Base-by-base conservation (phyloP, 2,888 invertebrate species). In the Agrilus cyanescens region DNA sequence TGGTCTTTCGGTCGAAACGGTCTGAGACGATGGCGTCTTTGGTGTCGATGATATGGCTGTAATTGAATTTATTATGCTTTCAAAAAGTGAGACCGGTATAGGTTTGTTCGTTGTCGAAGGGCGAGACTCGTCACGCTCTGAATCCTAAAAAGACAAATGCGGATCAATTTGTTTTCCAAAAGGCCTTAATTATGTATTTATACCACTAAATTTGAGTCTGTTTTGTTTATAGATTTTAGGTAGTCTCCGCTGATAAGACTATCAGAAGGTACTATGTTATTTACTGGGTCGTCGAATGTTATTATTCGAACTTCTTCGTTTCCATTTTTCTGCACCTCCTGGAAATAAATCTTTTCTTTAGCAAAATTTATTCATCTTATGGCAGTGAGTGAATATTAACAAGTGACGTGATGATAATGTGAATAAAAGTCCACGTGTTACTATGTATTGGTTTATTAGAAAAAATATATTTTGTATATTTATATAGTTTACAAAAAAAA, bases 41-140 rank as follows among this genome's bases (percentile, higher is more conserved):
- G 48, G 48, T 13, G 45, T 44, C 7, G 65, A 63, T 35, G 63
- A 59, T 47, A 62, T 64, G 40, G 65, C 58, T 12, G 65, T 62
- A 46, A 67, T 64, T 43, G 65, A 65, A 50, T 64, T 66, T 46
- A 67, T 66, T 32, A 67, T 66, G 55, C 63, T 56, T 52, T 67
- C 67, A 33, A 67, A 63, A 45, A 67, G 63, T 13, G 66, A 65
- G 13, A 61, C 54, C 32, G 61, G 53, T 54, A 61, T 62, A 25
- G 25, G 25, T 51, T 61, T 59, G 12, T 61, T 60, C 36, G 60
- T 57, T 43, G 50, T 52, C 47, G 53, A 31, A 33, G 34, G 46
- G 14, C 18, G 34, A 39, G 40, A 38, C 38, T 14, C 12, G 33
- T 42, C 46, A 32, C 42, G 47, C 44, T 45, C 50, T 45, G 48